These are phyloP conservation scores for Gouania willdenowi DNA, from an alignment of 2,797 vertebrate genomes.

Conservation along the genomic window DNA sequence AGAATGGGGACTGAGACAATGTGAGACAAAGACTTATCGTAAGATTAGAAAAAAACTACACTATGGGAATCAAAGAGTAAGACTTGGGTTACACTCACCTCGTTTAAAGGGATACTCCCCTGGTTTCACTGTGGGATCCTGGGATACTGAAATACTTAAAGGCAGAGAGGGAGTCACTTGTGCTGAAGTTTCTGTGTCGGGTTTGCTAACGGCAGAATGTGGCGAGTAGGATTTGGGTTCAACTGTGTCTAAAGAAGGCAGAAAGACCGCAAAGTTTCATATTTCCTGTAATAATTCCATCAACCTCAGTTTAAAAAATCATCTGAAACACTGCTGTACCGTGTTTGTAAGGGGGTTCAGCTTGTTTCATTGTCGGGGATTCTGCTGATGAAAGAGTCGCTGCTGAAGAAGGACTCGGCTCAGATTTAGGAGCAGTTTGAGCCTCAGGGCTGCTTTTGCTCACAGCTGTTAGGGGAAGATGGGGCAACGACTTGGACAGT, in stretches of 20 bases:
- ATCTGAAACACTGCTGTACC: conserved; percentile 14
- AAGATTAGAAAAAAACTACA: background rate
- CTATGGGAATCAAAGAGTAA: too few species aligned
- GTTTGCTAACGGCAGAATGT: conserved; percentile 25
- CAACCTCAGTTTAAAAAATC: too few species aligned
- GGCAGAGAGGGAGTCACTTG: conserved; percentile 34
- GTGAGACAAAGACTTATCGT: background rate
- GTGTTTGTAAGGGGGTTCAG: conserved; percentile 19
- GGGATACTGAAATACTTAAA: conserved; percentile 42
- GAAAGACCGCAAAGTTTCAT: background rate
- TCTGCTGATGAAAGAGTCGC: conserved; percentile 8
- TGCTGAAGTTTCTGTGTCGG: conserved; percentile 25
- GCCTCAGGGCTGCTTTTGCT: conserved; percentile 40
- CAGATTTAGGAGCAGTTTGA: conserved; percentile 12
- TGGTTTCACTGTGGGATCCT: conserved; percentile 49
- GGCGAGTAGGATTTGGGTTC: conserved; percentile 26
- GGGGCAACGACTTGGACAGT: conserved; percentile 9
- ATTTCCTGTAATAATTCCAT: too few species aligned
- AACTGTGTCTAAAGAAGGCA: conserved; percentile 20
- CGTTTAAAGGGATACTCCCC: conserved; percentile 75
- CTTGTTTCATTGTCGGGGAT: conserved; percentile 10
- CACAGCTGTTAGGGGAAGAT: conserved; percentile 32
- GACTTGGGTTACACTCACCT: conserved; percentile 51
- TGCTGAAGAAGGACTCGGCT: background rate
- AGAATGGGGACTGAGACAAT: conserved; percentile 39